Conservation (phyloP, 2,888 invertebrate species). For the Sphaerophoria rueppellii region DNA sequence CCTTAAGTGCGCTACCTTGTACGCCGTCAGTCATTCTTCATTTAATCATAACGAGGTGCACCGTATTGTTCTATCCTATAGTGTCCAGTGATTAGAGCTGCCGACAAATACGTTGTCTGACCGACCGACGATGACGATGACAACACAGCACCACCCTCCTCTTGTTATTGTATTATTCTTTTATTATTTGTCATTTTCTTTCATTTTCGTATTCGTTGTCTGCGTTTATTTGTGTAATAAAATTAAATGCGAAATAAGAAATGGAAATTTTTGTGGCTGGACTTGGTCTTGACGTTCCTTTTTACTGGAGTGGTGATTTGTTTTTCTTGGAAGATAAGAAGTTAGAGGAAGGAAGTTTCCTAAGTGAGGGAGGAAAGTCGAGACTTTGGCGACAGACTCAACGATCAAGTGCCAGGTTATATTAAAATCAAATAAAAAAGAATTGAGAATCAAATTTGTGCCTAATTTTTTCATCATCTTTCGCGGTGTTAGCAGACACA, state of each 20-base stretch:
- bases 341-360: background rate
- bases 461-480: conserved; percentile 34
- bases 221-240: conserved; percentile 24
- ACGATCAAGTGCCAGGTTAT: background rate
- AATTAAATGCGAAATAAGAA: conserved; percentile 3
- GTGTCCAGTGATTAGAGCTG: background rate
- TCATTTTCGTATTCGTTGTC: conserved; percentile 2
- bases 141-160: background rate
- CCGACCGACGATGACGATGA: no score
- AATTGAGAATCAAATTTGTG: background rate
- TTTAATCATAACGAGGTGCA: conserved; percentile 37
- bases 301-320: no score
- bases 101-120: background rate
- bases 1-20: conserved; percentile 18
- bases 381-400: no score
- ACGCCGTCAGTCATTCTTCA: conserved; percentile 41
- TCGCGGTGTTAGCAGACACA: background rate
- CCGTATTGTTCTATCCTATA: conserved; percentile 6
- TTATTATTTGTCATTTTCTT: conserved; percentile 38
- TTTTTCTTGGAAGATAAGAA: background rate
- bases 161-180: conserved; percentile 19
- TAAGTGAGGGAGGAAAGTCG: no score
- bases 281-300: conserved; percentile 8
- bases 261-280: conserved; percentile 25
- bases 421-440: conserved; percentile 28